phyloP scores from a whole-genome alignment of 2,797 vertebrate species.

The Rhinatrema bivittatum region DNA sequence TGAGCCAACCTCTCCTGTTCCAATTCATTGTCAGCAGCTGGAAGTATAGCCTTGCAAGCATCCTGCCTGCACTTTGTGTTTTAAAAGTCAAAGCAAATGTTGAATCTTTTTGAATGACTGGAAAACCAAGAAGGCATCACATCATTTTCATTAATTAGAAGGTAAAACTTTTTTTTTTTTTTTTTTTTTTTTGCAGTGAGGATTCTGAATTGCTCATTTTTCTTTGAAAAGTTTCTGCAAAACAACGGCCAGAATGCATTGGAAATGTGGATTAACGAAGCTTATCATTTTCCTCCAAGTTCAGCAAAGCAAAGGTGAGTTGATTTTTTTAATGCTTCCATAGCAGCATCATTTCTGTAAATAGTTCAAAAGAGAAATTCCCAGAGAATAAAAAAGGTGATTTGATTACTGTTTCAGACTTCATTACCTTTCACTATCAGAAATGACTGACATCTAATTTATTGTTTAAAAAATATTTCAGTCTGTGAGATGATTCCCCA shows the following conservation, averaged over 20 bases:
- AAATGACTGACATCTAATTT: too few species aligned
- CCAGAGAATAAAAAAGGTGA: too few species aligned
- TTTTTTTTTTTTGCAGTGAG: too few species aligned
- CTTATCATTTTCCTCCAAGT: slow-evolving; percentile 58
- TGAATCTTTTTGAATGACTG: slow-evolving; percentile 1
- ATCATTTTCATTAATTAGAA: slow-evolving; percentile 6
- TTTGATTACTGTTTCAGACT: too few species aligned
- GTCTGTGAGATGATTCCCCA: too few species aligned
- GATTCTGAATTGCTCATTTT: slow-evolving; percentile 9
- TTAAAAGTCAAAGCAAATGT: too few species aligned
- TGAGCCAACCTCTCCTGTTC: slow-evolving; percentile 10
- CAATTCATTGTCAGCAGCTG: background rate
- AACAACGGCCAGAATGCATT: slow-evolving; percentile 73
- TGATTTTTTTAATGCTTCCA: slow-evolving; percentile 1
- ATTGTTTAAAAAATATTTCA: too few species aligned
- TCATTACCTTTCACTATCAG: too few species aligned
- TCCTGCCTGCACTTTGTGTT: background rate
- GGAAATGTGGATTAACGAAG: slow-evolving; percentile 57
- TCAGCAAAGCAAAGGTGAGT: slow-evolving; percentile 72
- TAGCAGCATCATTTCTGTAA: too few species aligned
- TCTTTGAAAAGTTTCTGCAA: slow-evolving; percentile 26
- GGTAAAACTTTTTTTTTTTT: background rate
- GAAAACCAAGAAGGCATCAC: slow-evolving; percentile 10
- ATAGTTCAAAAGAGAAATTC: too few species aligned
- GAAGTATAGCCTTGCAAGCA: slow-evolving; percentile 1